These are phyloP conservation scores for Progne subis DNA, from an alignment of 2,113 vertebrate species.

Conservation along the genomic window DNA sequence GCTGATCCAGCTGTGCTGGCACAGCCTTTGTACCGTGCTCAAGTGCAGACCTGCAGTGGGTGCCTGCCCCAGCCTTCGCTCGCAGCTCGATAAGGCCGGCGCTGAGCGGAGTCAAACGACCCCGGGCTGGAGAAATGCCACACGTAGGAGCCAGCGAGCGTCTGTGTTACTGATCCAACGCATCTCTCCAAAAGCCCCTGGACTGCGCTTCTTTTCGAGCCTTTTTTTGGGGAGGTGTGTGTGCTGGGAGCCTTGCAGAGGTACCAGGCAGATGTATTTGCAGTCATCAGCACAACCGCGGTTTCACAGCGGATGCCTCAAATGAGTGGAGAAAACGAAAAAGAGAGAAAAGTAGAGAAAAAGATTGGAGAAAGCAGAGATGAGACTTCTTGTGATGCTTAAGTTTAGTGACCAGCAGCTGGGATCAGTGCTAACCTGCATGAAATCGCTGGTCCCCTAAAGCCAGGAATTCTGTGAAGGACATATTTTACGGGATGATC, in stretches of 20 bases:
- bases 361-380: background rate
- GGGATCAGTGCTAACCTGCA: rapidly evolving
- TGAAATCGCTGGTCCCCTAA: background rate
- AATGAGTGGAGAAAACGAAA: background rate
- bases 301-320: background rate
- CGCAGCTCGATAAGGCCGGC: constrained; percentile 1
- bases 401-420: background rate
- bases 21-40: constrained; percentile 21
- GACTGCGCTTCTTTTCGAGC: background rate
- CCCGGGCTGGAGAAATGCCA: constrained; percentile 18
- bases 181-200: background rate
- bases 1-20: constrained; percentile 52
- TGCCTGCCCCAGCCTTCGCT: constrained; percentile 11
- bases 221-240: background rate
- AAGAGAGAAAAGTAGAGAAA: background rate
- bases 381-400: background rate
- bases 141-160: constrained; percentile 12
- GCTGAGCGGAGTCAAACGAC: background rate
- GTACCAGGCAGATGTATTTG: background rate
- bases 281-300: rapidly evolving
- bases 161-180: background rate
- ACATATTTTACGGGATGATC: background rate
- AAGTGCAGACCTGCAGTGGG: constrained; percentile 46
- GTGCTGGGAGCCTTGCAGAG: background rate
- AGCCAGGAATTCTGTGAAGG: background rate